Evolutionary conservation across 2,888 invertebrate species (phyloP), one percentile per base, ranked within the genome.

Genomic region (Glomeris marginata): DNA sequence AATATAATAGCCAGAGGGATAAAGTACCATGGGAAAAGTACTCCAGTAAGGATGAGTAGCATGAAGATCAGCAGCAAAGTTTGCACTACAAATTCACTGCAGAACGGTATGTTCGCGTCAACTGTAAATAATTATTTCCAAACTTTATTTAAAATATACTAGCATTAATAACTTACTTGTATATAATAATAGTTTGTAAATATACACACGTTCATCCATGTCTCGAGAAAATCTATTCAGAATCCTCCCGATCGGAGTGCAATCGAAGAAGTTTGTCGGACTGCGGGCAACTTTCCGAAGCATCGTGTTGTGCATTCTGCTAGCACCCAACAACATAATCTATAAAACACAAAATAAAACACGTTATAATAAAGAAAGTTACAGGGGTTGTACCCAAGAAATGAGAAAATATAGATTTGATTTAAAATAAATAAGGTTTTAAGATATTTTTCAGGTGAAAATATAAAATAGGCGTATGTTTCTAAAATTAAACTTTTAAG

Each of bases 41-140:
- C 75, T 70, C 84, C 82, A 69, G 92, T 88, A 55, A 91, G 84
- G 66, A 83, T 77, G 58, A 90, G 67, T 21, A 86, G 90, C 49
- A 86, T 86, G 61, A 87, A 66, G 41, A 91, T 87, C 80, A 69
- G 63, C 53, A 72, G 60, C 36, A 69, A 57, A 45, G 71, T 69
- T 60, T 71, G 72, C 11, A 72, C 56, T 49, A 73, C 68, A 50
- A 71, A 67, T 59, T 74, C 74, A 41, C 68, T 61, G 35, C 69
- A 66, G 58, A 70, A 68, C 1, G 74, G 74, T 44, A 75, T 63
- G 20, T 69, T 63, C 10, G 67, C 67, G 58, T 72, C 72, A 58
- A 71, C 69, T 71, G 58, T 41, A 64, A 58, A 57, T 16, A 36
- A 52, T n/a, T n/a, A n/a, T n/a, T n/a, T n/a, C n/a, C n/a, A 54